Base-by-base conservation (phyloP, 1,140 invertebrate species). In the Epicauta chinensis region DNA sequence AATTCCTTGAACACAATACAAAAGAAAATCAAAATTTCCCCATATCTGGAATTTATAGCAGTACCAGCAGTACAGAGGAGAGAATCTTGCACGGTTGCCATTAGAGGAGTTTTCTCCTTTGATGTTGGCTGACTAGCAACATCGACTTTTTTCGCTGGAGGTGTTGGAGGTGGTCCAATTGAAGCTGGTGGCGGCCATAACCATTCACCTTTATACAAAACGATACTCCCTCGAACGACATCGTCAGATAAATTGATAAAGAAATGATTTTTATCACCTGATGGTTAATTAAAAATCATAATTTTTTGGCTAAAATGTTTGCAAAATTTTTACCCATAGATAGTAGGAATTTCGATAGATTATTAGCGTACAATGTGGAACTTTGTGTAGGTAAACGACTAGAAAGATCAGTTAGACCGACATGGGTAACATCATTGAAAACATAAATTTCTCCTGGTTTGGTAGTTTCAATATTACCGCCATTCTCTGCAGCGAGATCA, bases 381-480 rank as follows among this genome's bases (percentile, higher is more conserved):
- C 87, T 84, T 68, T 93, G 90, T 1, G 90, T 89, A 0, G 91
- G 88, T 57, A 95, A 77, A 17, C 89, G 78, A 60, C 84, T 87
- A 3, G 91, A 86, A 16, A 95, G 72, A 72, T 93, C 89, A 0
- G 90, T 91, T 41, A 91, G 79, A 6, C 90, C 91, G 61, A 95
- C 80, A 69, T 94, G 91, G 1, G 82, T 81, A 4, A 95, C 87
- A 64, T 87, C 89, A 52, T 83, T 84, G 55, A 89, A 81, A 10
- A 75, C 73, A 40, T 84, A 83, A 17, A 92, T 68, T 70, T 91
- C 78, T 32, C 89, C 90, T 9, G 89, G 89, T 62, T 75, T 77
- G 0, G 86, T 92, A 3, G 89, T 92, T 70, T 89, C 85, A 38
- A 93, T 77, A 71, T 95, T 95, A 3, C 91, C 91, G 3, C 91